A percentile compares a stretch with the other conserved stretches of the same genome.
phyloP scores from a whole-genome alignment of 2,797 vertebrate species.

The Avahi laniger region DNA sequence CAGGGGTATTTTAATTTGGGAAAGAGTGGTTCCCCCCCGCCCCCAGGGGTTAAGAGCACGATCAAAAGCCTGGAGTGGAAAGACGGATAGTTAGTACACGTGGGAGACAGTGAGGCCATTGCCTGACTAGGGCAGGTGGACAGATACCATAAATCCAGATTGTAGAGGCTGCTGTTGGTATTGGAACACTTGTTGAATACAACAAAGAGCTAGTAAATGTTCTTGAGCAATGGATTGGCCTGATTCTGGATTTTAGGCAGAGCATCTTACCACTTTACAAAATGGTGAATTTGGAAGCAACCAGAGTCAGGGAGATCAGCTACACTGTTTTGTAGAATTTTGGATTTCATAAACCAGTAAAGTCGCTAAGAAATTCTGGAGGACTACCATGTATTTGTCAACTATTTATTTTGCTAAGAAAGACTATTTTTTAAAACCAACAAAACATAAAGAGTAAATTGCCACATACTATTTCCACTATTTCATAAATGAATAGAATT shows the following conservation, averaged over 20 bases:
- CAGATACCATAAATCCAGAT: not conserved
- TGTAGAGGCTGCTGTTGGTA: not conserved
- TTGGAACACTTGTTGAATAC: not conserved
- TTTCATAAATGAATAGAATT: conserved; percentile 11
- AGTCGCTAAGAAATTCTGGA: not conserved
- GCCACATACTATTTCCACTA: not conserved
- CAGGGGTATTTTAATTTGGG: not conserved
- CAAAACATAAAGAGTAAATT: not conserved
- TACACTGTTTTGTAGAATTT: not conserved
- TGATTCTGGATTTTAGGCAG: not conserved
- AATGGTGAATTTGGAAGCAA: not conserved
- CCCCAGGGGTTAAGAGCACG: not conserved
- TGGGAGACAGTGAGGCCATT: not conserved
- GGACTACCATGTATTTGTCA: not conserved
- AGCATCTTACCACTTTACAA: not conserved
- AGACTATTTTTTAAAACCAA: not conserved
- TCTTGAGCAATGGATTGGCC: not conserved
- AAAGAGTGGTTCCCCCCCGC: not conserved
- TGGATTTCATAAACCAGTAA: conserved; percentile 9
- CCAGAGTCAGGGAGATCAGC: not conserved
- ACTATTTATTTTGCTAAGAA: not conserved
- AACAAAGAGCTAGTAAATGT: not conserved
- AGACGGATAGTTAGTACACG: not conserved
- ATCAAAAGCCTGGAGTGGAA: not conserved
- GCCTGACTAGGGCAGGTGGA: not conserved